Conservation (phyloP, 1,140 invertebrate species). For the Andrena cerasifolii region DNA sequence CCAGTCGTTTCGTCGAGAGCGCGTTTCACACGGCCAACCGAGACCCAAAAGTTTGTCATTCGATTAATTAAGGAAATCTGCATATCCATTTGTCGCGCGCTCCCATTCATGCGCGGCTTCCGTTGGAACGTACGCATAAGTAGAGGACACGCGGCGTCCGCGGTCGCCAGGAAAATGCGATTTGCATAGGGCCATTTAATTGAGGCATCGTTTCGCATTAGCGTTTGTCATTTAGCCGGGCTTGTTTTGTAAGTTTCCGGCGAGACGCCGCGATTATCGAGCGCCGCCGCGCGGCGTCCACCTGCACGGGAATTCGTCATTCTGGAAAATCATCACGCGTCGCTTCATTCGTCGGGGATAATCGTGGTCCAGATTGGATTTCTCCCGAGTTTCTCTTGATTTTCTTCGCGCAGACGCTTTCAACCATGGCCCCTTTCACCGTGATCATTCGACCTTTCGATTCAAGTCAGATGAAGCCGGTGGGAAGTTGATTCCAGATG, state of each 20-base stretch:
- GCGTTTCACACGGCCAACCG: neutral
- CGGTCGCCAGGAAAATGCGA: constrained; percentile 44
- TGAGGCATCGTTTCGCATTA: constrained; percentile 61
- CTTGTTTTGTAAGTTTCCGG: constrained; percentile 64
- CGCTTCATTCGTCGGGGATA: neutral
- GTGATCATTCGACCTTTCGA: neutral
- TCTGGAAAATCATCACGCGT: constrained; percentile 2
- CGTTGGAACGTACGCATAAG: constrained; percentile 3
- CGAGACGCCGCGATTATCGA: constrained; percentile 56
- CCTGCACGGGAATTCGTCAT: constrained; percentile 29
- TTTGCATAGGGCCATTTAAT: constrained; percentile 60
- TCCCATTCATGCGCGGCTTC: constrained; percentile 23
- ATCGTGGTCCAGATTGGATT: neutral
- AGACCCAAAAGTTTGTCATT: constrained; percentile 25
- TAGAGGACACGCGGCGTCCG: constrained; percentile 1
- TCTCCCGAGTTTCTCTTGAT: neutral
- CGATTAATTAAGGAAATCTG: constrained; percentile 44
- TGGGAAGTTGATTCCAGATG: neutral
- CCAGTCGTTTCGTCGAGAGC: neutral
- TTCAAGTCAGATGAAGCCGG: neutral
- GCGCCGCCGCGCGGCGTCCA: constrained; percentile 37
- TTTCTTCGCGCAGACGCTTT: neutral
- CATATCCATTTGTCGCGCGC: constrained; percentile 20
- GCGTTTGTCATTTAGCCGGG: constrained; percentile 58
- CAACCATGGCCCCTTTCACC: neutral